Evolutionary conservation across 1,140 invertebrate species (phyloP), one percentile per base, ranked within the genome.

Genomic region (Cyclina sinensis): DNA sequence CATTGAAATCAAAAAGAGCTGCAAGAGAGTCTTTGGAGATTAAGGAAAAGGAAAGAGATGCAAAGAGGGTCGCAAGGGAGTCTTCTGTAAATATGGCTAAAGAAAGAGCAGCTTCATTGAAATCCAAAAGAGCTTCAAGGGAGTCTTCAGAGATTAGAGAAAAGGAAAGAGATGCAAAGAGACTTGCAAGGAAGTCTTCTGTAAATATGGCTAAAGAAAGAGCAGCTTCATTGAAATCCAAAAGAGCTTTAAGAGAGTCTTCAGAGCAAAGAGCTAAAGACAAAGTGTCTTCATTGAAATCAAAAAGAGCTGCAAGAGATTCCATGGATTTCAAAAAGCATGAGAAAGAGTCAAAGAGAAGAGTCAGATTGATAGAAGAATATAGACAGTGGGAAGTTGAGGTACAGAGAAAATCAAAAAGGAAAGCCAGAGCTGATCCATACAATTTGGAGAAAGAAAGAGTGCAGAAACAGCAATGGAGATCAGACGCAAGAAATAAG

Each of bases 401-500:
- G 30, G 16, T 21, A 43, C 21, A 74, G 30, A 24, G 11, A 74
- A 32, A 24, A 16, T 27, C 27, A 74, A 39, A 74, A 39, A 37
- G 70, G 37, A 21, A 74, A 32, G 37, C 3, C 0, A 0, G 5
- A 65, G 5, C n/a, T 1, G 1, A 1, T 65, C 14, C 24, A 1
- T 12, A 32, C 12, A 0, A 65, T 1, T 11, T 11, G 24, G 1
- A 65, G n/a, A 2, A 27, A 5, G 1, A 65, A 27, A 27, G 1
- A 27, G 1, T n/a, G n/a, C n/a, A n/a, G n/a, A 86, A 86, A 46
- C 84, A 86, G 21, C 12, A 14, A 1, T 27, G 0, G 11, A 24
- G 51, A 7, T 43, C 37, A 43, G 46, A 76, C 79, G n/a, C 24
- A 1, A 78, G 30, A 65, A 86, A 86, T 21, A 79, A 79, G 46